These are phyloP conservation scores for Thermophis baileyi DNA, from an alignment of 2,113 vertebrate species.

Conservation along the genomic window DNA sequence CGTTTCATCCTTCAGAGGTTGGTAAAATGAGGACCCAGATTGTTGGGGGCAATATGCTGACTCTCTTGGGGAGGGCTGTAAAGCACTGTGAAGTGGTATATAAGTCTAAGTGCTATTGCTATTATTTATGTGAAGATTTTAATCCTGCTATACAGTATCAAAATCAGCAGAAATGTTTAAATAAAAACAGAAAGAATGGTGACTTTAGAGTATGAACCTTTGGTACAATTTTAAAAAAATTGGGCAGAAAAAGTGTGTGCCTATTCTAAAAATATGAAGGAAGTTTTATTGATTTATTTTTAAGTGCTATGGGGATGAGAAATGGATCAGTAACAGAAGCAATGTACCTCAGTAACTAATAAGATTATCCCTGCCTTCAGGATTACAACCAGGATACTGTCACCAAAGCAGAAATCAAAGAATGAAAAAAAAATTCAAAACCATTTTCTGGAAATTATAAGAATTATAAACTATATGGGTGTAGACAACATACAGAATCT, in stretches of 20 bases:
- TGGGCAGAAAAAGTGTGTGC: neutral
- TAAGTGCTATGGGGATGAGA: neutral
- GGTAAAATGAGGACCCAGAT: no score
- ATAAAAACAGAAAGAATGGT: neutral
- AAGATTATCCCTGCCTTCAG: neutral
- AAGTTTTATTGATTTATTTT: neutral
- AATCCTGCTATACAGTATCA: neutral
- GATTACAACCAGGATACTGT: neutral
- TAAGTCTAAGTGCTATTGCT: no score
- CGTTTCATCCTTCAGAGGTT: no score
- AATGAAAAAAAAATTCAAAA: neutral
- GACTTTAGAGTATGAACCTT: neutral
- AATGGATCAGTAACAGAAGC: neutral
- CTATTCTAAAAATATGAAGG: neutral
- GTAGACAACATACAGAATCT: neutral
- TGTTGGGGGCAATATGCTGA: no score
- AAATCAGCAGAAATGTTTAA: neutral
- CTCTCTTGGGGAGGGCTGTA: no score
- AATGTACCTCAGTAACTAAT: neutral
- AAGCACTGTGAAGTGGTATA: no score
- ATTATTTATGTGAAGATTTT: neutral
- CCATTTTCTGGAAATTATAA: neutral
- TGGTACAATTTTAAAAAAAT: neutral
- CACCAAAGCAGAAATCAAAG: neutral
- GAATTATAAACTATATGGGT: neutral